These are phyloP conservation scores for Carassius auratus DNA, from an alignment of 2,113 vertebrate species.

Conservation along the genomic window DNA sequence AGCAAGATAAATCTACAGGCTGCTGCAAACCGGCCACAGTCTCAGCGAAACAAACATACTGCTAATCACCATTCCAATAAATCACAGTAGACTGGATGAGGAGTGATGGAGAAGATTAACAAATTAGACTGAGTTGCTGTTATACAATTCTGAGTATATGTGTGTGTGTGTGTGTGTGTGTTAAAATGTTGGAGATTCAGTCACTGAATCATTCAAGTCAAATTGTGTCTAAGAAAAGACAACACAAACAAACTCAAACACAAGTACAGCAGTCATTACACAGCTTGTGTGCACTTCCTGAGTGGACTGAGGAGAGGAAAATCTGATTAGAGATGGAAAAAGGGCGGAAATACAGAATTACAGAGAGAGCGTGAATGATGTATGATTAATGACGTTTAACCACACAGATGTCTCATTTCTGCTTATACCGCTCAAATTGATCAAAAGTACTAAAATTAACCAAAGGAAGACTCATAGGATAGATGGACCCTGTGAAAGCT, in stretches of 20 bases:
- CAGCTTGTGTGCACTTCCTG: conserved; percentile 7
- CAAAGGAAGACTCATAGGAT: not conserved
- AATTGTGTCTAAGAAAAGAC: not conserved
- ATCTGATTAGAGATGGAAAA: conserved; percentile 39
- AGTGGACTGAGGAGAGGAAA: not conserved
- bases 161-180: conserved; percentile 22
- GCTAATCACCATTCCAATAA: not conserved
- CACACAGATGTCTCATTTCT: not conserved
- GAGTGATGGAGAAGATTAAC: not conserved
- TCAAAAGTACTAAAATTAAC: not conserved
- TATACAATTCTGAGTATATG: not conserved
- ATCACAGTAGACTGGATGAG: not conserved
- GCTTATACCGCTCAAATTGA: not conserved
- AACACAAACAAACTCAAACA: conserved; percentile 1
- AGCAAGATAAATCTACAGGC: not conserved
- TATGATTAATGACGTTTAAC: conserved; percentile 19
- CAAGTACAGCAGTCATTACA: not conserved
- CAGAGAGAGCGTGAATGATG: conserved; percentile 27
- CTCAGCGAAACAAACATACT: not conserved
- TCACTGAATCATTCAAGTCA: not conserved
- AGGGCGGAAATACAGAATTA: conserved; percentile 39
- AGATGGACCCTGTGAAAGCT: not conserved
- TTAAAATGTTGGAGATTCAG: not conserved
- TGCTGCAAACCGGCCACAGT: not conserved
- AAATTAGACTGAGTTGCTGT: not conserved